These are phyloP conservation scores for Lycocorax pyrrhopterus DNA, from an alignment of 2,113 vertebrate species.

Conservation along the genomic window DNA sequence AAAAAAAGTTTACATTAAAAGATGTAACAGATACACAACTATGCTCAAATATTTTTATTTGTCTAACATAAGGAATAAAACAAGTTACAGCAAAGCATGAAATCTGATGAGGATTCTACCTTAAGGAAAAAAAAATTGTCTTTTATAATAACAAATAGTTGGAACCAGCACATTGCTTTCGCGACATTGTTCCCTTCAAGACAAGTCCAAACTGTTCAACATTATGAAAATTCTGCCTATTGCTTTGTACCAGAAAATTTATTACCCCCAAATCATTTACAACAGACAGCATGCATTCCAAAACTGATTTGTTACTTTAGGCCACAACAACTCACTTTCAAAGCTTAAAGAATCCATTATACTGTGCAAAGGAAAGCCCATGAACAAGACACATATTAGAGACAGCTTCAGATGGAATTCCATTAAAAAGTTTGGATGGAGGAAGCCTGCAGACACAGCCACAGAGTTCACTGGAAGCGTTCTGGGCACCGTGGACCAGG, in stretches of 20 bases:
- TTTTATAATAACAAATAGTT: constrained; percentile 83
- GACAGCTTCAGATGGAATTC: constrained; percentile 2
- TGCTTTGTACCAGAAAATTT: constrained; percentile 83
- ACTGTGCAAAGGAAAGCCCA: constrained; percentile 3
- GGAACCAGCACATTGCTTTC: constrained; percentile 68
- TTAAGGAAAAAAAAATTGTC: constrained; percentile 68
- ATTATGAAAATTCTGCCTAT: constrained; percentile 76
- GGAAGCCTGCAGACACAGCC: background rate
- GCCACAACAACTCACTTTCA: constrained; percentile 69
- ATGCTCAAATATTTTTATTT: constrained; percentile 66
- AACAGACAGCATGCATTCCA: constrained; percentile 83
- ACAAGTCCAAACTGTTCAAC: constrained; percentile 88
- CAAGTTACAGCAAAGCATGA: constrained; percentile 80
- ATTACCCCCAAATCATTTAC: constrained; percentile 83
- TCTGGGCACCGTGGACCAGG: background rate
- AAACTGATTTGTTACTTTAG: constrained; percentile 79
- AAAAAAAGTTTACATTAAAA: constrained; percentile 3
- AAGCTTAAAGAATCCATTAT: constrained; percentile 61
- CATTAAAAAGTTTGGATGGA: background rate
- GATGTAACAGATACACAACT: constrained; percentile 23
- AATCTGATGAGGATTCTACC: constrained; percentile 77
- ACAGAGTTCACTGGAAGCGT: background rate
- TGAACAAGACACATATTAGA: background rate
- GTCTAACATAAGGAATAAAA: constrained; percentile 71
- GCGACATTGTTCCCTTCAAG: constrained; percentile 78